Conservation (phyloP, 2,113 vertebrate genomes). For the Meleagris gallopavo region DNA sequence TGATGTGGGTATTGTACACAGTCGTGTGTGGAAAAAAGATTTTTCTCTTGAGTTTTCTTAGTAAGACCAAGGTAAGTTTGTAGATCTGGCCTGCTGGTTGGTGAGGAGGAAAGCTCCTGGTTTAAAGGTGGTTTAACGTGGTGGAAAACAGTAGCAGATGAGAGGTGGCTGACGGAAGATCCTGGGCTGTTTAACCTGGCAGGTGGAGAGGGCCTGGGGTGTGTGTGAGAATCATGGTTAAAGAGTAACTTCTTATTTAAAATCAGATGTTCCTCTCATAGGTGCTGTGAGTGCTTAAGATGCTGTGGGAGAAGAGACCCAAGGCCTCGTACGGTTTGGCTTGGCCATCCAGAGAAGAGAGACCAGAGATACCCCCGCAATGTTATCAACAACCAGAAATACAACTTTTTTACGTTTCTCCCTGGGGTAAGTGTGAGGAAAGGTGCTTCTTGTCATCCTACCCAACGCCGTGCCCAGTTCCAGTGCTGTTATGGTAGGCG, state of each 20-base stretch:
- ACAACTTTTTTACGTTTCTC: slow-evolving; percentile 97
- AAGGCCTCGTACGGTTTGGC: slow-evolving; percentile 93
- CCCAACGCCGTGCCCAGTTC: neutral
- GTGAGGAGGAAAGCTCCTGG: neutral
- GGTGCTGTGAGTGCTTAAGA: slow-evolving; percentile 92
- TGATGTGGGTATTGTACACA: neutral
- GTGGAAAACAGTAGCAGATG: neutral
- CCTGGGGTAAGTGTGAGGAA: slow-evolving; percentile 84
- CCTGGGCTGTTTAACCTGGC: neutral
- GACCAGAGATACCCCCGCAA: slow-evolving; percentile 96
- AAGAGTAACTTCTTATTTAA: neutral
- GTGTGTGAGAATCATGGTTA: neutral
- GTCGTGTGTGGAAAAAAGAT: neutral
- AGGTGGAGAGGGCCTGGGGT: neutral
- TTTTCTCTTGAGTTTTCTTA: neutral
- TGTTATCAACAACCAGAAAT: slow-evolving; percentile 99
- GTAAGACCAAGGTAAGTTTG: neutral
- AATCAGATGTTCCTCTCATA: slow-evolving; percentile 31
- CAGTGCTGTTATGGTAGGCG: slow-evolving; percentile 20
- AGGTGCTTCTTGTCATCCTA: fast-evolving
- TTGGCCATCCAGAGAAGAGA: slow-evolving; percentile 96
- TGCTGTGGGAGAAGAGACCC: slow-evolving; percentile 94
- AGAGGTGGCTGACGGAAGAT: neutral
- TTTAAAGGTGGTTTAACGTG: neutral
- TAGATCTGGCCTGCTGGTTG: neutral